Base-by-base conservation (phyloP, 2,797 vertebrate genomes). In the Tokudaia tokunoshimensis region DNA sequence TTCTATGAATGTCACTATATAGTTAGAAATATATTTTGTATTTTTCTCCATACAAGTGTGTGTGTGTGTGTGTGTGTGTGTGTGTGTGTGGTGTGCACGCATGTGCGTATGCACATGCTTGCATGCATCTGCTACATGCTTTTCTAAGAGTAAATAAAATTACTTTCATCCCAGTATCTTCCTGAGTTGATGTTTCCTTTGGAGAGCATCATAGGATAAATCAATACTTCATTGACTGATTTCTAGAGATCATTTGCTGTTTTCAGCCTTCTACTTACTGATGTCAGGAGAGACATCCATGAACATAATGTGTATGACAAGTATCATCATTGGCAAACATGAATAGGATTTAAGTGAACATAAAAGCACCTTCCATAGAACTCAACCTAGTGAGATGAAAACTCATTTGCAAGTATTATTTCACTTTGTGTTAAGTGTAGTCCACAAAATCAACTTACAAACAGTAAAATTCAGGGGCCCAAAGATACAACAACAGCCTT, bases 391-490 rank as follows among this genome's bases (percentile, higher is more conserved):
- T 41, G 92, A 7, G 26, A 70, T 94, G 97, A 72, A 72, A 98
- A 78, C 24, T 86, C 75, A 80, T 92, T 97, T 96, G 55, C 80
- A 37, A 59, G 61, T 78, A 31, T 12, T 94, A 29, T 94, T 94
- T 59, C 95, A 17, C 50, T 98, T 96, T 91, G 41, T 97, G 95
- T 97, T 97, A 94, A 97, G 12, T 75, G 26, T 78, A 34, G 65
- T 31, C 34, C 50, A 70, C 79, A 74, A 65, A 80, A 4, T 72
- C 47, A 59, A 83, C 37, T 20, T 85, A 74, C 70, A 79, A 97
- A 88, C 61, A 88, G 24, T 92, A 94, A 98, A 97, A 9, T 17
- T 61, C 61, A 97, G 41, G 72, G 89, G 22, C 47, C 76, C 74
- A 95, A 94, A 98, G 97, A 97, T 91, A 41, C 61, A 87, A 22